Evolutionary conservation across 2,113 vertebrate species (phyloP).

Genomic region (Erpornis zantholeuca): DNA sequence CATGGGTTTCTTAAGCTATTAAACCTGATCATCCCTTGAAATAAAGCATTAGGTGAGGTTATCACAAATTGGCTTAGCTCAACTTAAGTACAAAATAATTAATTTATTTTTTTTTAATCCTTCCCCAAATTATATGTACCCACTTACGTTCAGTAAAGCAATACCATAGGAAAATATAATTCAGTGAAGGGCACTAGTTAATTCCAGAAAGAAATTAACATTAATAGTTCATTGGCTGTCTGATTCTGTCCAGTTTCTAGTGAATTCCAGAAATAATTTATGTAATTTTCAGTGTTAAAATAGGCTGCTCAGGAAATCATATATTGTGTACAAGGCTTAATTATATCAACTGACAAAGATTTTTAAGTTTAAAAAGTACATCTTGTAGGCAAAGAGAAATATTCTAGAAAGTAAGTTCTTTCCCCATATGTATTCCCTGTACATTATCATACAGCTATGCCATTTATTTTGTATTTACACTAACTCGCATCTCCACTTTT

Average conservation of each 20-base stretch:
- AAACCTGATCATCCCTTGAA: background rate
- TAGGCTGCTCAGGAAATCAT: background rate
- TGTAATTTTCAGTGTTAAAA: background rate
- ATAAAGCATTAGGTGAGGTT: background rate
- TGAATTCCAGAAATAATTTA: background rate
- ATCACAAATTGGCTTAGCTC: background rate
- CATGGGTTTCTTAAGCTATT: background rate
- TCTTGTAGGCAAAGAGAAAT: background rate
- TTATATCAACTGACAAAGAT: background rate
- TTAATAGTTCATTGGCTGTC: background rate
- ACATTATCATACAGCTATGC: background rate
- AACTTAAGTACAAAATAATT: background rate
- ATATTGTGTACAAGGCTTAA: background rate
- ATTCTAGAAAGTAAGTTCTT: background rate
- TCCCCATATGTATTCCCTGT: background rate
- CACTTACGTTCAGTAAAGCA: background rate
- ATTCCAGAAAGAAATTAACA: background rate
- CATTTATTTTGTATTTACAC: background rate
- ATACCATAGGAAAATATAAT: background rate
- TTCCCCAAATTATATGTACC: background rate
- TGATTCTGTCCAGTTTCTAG: background rate
- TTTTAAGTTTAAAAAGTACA: slow-evolving; percentile 10
- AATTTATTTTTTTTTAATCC: background rate
- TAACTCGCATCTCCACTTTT: background rate
- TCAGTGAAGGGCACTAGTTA: background rate